Percentiles rank a stretch among this genome's conserved stretches.
phyloP scores from a whole-genome alignment of 2,888 invertebrate species.

The Chesias legatella region DNA sequence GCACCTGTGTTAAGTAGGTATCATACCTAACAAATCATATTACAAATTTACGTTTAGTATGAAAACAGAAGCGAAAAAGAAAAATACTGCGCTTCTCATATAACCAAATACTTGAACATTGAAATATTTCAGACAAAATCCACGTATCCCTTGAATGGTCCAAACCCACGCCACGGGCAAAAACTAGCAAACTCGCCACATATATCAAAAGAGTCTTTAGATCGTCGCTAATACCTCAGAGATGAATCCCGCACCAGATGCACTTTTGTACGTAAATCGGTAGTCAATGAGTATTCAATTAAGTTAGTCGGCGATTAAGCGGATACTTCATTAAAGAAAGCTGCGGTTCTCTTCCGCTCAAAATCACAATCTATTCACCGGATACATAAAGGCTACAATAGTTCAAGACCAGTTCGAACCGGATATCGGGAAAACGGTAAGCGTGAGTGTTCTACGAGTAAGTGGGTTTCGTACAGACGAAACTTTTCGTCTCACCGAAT shows the following conservation, averaged over 20 bases:
- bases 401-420: slow-evolving; percentile 32
- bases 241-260: slow-evolving; percentile 20
- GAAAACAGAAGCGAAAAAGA: too few relatives aligned
- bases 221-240: slow-evolving; percentile 9
- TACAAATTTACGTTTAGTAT: too few relatives aligned
- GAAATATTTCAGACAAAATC: too few relatives aligned
- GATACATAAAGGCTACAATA: slow-evolving; percentile 28
- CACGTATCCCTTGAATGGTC: too few relatives aligned
- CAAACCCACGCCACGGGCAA: too few relatives aligned
- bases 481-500: too few relatives aligned
- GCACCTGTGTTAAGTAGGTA: too few relatives aligned
- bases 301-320: slow-evolving; percentile 14
- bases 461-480: too few relatives aligned
- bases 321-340: slow-evolving; percentile 29
- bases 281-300: slow-evolving; percentile 22
- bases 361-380: slow-evolving; percentile 17
- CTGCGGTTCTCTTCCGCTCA: slow-evolving; percentile 39
- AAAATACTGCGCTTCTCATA: too few relatives aligned
- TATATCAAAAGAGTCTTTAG: slow-evolving; percentile 5
- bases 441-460: too few relatives aligned
- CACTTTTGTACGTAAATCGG: slow-evolving; percentile 8
- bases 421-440: slow-evolving; percentile 46
- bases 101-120: too few relatives aligned
- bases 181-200: slow-evolving; percentile 17
- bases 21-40: too few relatives aligned